Conservation (phyloP, 2,113 vertebrate genomes). For the Alexandromys fortis region DNA sequence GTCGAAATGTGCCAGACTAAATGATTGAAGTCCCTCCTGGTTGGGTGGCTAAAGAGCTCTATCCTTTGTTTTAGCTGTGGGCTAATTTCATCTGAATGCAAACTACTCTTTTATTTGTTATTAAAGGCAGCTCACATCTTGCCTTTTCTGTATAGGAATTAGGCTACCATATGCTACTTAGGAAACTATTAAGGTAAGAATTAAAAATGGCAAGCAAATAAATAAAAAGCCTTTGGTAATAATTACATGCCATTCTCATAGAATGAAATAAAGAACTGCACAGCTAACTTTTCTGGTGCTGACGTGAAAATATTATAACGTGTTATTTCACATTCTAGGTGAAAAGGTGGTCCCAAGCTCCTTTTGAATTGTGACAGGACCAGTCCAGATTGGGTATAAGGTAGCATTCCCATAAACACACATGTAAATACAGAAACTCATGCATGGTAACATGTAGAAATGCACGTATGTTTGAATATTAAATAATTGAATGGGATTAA, state of each 20-base stretch:
- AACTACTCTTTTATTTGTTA: slow-evolving; percentile 83
- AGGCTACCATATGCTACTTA: slow-evolving; percentile 67
- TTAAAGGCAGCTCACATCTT: slow-evolving; percentile 79
- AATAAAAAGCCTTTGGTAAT: slow-evolving; percentile 55
- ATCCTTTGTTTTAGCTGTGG: slow-evolving; percentile 82
- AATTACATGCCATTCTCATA: slow-evolving; percentile 54
- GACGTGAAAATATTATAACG: slow-evolving; percentile 39
- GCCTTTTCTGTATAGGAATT: slow-evolving; percentile 57
- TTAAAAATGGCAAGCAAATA: slow-evolving; percentile 41
- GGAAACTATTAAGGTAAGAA: slow-evolving; percentile 68
- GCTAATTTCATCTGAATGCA: slow-evolving; percentile 80
- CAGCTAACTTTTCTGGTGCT: slow-evolving; percentile 14
- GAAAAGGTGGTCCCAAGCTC: slow-evolving; percentile 16
- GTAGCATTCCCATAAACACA: not conserved
- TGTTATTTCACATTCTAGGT: slow-evolving; percentile 32
- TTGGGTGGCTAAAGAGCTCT: slow-evolving; percentile 65
- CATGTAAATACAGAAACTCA: not conserved
- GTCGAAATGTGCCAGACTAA: slow-evolving; percentile 80
- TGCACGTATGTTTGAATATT: not conserved
- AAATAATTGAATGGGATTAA: not conserved
- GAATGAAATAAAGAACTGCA: not conserved
- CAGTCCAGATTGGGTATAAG: not conserved
- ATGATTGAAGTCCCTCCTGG: slow-evolving; percentile 82
- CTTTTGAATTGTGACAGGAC: not conserved
- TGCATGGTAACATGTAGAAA: not conserved